Conservation (phyloP, 2,113 vertebrate genomes). For the Limanda limanda region DNA sequence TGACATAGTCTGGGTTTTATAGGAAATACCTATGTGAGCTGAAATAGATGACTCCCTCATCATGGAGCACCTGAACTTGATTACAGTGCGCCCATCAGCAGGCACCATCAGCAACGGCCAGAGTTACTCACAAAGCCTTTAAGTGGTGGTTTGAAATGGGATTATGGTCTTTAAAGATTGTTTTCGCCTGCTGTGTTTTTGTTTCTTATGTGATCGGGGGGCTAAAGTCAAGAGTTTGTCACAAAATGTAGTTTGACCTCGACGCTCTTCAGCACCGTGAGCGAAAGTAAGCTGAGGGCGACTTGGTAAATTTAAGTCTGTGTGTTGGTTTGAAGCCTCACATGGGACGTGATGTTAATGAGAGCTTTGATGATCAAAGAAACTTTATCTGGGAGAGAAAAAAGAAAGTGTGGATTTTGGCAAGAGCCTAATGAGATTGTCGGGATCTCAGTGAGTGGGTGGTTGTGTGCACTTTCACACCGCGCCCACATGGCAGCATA, state of each 20-base stretch:
- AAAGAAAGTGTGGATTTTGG: constrained; percentile 48
- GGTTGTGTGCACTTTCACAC: constrained; percentile 33
- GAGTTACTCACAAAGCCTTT: constrained; percentile 38
- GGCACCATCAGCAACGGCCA: constrained; percentile 31
- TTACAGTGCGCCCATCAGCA: constrained; percentile 47
- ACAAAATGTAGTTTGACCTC: constrained; percentile 27
- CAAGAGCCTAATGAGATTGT: constrained; percentile 43
- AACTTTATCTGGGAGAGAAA: constrained; percentile 28
- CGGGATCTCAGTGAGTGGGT: constrained; percentile 20
- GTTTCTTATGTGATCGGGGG: constrained; percentile 11
- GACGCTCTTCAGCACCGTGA: constrained; percentile 4
- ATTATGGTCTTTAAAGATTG: constrained; percentile 22
- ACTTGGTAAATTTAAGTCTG: constrained; percentile 27
- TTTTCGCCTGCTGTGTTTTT: constrained; percentile 22
- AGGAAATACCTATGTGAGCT: constrained; percentile 55
- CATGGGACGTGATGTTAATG: constrained; percentile 36
- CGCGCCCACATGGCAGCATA: constrained; percentile 10
- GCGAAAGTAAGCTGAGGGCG: constrained; percentile 6
- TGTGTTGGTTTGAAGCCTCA: constrained; percentile 27
- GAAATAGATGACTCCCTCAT: constrained; percentile 48
- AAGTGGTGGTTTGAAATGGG: constrained; percentile 39
- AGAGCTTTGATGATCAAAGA: constrained; percentile 63
- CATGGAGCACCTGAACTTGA: constrained; percentile 49
- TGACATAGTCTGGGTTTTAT: constrained; percentile 55
- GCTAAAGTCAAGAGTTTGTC: constrained; percentile 24